Percentiles rank a stretch among this genome's conserved stretches.
Evolutionary conservation across 2,113 vertebrate genomes (phyloP).

Genomic region (Alethe castanea): DNA sequence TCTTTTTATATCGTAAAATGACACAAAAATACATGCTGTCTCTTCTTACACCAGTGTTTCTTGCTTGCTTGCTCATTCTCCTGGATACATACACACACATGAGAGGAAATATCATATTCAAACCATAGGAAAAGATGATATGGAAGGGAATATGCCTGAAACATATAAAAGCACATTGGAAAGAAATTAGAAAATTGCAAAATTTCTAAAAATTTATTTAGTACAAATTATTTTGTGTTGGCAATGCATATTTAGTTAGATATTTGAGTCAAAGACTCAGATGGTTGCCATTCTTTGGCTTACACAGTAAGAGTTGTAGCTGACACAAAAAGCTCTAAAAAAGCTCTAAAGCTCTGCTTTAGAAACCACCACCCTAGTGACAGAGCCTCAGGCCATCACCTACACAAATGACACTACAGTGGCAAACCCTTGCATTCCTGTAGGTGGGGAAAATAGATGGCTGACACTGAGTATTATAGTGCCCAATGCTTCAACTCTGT

Average conservation of each 20-base stretch:
- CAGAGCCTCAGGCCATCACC: background rate
- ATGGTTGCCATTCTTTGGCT: background rate
- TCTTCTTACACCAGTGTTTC: background rate
- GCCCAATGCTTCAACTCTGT: background rate
- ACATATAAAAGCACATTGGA: background rate
- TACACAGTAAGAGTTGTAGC: background rate
- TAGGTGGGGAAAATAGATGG: background rate
- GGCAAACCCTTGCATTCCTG: background rate
- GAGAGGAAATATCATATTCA: background rate
- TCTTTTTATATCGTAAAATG: background rate
- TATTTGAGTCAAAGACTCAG: background rate
- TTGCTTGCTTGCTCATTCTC: background rate
- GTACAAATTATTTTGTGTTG: background rate
- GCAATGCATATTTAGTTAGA: background rate
- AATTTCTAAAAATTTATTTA: background rate
- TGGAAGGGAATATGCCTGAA: background rate
- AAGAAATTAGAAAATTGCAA: background rate
- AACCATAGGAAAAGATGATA: background rate
- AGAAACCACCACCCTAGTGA: background rate
- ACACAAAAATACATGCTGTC: background rate
- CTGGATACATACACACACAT: background rate
- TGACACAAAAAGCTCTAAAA: background rate
- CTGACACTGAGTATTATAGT: background rate
- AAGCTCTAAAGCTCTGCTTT: background rate
- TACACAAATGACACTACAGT: background rate